phyloP scores from a whole-genome alignment of 2,888 invertebrate species.

The Morpho helenor region DNA sequence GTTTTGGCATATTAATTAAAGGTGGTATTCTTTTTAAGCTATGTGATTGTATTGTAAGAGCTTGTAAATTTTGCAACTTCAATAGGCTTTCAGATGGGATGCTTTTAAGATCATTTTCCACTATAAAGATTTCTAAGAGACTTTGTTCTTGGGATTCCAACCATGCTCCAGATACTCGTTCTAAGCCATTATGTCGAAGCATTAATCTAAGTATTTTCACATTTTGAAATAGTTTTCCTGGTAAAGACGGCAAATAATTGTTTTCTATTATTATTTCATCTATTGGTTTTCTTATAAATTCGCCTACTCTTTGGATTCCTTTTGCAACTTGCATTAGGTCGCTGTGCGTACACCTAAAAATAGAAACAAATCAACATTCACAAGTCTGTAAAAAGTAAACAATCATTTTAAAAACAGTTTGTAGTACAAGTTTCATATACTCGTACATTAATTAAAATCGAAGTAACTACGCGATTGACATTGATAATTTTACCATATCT shows the following conservation, averaged over 20 bases:
- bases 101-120: conserved; percentile 89
- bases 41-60: conserved; percentile 89
- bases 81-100: conserved; percentile 88
- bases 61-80: conserved; percentile 87
- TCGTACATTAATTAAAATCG: no score
- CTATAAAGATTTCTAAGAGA: conserved; percentile 90
- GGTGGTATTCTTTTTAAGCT: conserved; percentile 86
- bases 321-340: conserved; percentile 87
- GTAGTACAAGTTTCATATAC: no score
- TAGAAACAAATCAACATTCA: neutral
- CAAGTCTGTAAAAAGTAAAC: no score
- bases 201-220: conserved; percentile 88
- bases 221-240: conserved; percentile 88
- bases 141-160: conserved; percentile 87
- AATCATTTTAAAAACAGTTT: neutral
- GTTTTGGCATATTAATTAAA: conserved; percentile 83
- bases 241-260: conserved; percentile 91
- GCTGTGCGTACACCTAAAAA: conserved; percentile 92
- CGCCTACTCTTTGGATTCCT: conserved; percentile 84
- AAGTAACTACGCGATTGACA: no score
- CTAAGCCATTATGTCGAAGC: conserved; percentile 90
- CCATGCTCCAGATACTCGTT: conserved; percentile 90
- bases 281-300: conserved; percentile 83
- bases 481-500: conserved; percentile 84
- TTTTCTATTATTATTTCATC: conserved; percentile 94